Conservation (phyloP, 2,113 vertebrate species). For the Silurus meridionalis region DNA sequence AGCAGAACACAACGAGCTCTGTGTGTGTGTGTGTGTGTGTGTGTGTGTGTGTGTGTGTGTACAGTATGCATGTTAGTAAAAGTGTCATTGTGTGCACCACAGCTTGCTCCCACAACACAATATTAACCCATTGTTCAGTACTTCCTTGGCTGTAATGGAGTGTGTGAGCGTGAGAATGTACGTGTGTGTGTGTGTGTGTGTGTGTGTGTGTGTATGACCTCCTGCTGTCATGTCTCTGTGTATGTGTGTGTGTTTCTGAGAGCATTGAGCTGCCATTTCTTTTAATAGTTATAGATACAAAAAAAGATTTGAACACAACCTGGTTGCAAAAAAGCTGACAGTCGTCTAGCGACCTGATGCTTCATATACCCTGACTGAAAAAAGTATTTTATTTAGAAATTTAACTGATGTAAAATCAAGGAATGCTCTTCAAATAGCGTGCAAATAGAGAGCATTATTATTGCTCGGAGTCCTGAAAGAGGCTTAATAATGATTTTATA, state of each 20-base stretch:
- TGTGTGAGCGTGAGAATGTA: not conserved
- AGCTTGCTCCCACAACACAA: constrained; percentile 28
- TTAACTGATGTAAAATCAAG: not conserved
- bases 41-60: constrained; percentile 14
- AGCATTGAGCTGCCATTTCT: not conserved
- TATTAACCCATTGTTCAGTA: constrained; percentile 42
- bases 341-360: not conserved
- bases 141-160: constrained; percentile 36
- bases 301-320: not conserved
- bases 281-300: not conserved
- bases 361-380: not conserved
- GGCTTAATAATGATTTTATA: not conserved
- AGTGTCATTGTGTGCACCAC: constrained; percentile 32
- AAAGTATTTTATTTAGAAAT: not conserved
- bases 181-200: not conserved
- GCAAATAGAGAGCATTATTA: not conserved
- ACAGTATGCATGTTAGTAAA: constrained; percentile 36
- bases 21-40: constrained; percentile 31
- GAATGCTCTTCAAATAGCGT: not conserved
- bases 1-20: constrained; percentile 47
- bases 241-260: not conserved
- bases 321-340: not conserved
- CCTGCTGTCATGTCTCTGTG: too few relatives aligned
- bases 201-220: constrained; percentile 1
- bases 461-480: not conserved